Evolutionary conservation across 2,888 invertebrate genomes (phyloP).

Genomic region (Melanophora roralis): DNA sequence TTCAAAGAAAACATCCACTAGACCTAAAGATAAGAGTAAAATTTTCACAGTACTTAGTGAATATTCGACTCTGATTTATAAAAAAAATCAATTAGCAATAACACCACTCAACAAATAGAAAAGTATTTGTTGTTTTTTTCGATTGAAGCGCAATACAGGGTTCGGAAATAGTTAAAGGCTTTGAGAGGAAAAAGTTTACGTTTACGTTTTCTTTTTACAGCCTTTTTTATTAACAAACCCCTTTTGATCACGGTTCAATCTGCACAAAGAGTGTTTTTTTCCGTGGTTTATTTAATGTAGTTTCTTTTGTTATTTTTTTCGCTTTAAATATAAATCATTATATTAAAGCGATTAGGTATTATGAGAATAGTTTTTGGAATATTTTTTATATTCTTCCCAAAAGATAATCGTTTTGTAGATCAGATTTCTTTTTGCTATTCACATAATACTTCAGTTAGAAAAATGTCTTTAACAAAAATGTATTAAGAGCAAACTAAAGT

Average conservation of each 20-base stretch:
- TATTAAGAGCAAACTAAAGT: constrained; percentile 6
- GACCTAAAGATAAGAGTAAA: constrained; percentile 42
- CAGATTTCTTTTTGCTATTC: too few species aligned
- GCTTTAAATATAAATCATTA: not conserved
- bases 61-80: constrained; percentile 58
- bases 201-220: too few species aligned
- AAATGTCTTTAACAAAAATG: constrained; percentile 53
- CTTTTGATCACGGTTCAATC: constrained; percentile 20
- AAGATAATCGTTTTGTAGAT: not conserved
- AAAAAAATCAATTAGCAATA: constrained; percentile 60
- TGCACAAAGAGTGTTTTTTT: constrained; percentile 49
- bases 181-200: not conserved
- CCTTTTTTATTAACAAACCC: not conserved
- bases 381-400: not conserved
- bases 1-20: constrained; percentile 42
- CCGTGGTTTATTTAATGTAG: constrained; percentile 31
- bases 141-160: constrained; percentile 16
- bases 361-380: not conserved
- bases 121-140: constrained; percentile 24
- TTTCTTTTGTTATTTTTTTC: not conserved
- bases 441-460: constrained; percentile 25
- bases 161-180: not conserved
- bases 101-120: constrained; percentile 50
- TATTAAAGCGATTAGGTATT: not conserved
- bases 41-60: constrained; percentile 32